A percentile compares a stretch with the other conserved stretches of the same genome.
Evolutionary conservation across 1,140 invertebrate species (phyloP).

Genomic region (Sycophaga agraensis): DNA sequence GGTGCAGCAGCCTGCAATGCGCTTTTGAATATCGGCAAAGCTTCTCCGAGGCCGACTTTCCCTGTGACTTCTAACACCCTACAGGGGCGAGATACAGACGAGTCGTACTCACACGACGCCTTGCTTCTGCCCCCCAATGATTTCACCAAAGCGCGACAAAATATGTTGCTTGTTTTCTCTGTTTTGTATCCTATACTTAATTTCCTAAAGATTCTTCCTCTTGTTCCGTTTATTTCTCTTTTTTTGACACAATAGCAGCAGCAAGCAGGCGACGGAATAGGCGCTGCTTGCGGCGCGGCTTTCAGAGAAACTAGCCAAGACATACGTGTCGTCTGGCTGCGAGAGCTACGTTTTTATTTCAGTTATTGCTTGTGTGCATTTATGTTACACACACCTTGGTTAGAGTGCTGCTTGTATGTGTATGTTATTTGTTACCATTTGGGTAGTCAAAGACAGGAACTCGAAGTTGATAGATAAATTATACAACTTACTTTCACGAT

Average conservation of each 20-base stretch:
- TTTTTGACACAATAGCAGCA: neutral
- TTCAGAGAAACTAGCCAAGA: constrained; percentile 36
- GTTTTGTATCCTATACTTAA: neutral
- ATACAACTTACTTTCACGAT: too few relatives aligned
- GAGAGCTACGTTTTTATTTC: constrained; percentile 11
- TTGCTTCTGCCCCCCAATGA: neutral
- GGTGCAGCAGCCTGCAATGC: neutral
- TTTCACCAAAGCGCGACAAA: neutral
- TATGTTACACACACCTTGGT: neutral
- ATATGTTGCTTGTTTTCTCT: neutral
- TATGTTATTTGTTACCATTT: too few relatives aligned
- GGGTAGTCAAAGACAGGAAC: too few relatives aligned
- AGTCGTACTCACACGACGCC: neutral
- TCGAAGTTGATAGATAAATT: too few relatives aligned
- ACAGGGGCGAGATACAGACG: neutral
- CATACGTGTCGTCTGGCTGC: constrained; percentile 35
- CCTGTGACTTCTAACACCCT: neutral
- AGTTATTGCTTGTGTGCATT: too few relatives aligned
- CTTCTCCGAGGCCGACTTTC: neutral
- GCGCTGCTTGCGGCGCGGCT: constrained; percentile 40
- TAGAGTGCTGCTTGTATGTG: too few relatives aligned
- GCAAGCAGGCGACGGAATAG: constrained; percentile 11
- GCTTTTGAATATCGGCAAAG: neutral
- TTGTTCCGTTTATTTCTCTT: neutral
- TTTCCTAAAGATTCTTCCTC: neutral